Percentiles rank a stretch among this genome's conserved stretches.
Evolutionary conservation across 2,113 vertebrate species (phyloP).

Genomic region (Malurus elegans): DNA sequence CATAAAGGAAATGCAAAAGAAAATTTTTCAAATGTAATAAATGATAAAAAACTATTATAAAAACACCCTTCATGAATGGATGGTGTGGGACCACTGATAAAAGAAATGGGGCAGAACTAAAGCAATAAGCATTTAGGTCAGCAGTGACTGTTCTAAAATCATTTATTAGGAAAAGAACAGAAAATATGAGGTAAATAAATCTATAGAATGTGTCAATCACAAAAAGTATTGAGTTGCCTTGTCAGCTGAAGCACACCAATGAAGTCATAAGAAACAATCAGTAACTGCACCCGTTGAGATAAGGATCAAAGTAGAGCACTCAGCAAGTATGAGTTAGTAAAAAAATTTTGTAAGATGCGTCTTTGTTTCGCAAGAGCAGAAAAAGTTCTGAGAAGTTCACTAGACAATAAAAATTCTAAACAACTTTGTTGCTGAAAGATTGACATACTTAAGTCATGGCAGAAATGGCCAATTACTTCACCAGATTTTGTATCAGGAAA

Average conservation of each 20-base stretch:
- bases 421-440: neutral
- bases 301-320: neutral
- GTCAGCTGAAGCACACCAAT: neutral
- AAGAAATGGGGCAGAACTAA: neutral
- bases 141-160: neutral
- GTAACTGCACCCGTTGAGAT: neutral
- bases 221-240: neutral
- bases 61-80: neutral
- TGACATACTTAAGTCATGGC: neutral
- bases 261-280: neutral
- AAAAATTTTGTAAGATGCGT: neutral
- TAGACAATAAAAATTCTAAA: neutral
- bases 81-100: neutral
- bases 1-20: neutral
- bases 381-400: neutral
- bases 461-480: neutral
- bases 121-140: neutral
- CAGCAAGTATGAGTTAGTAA: neutral
- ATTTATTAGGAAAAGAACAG: neutral
- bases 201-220: neutral
- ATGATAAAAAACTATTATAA: rapidly evolving
- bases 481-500: neutral
- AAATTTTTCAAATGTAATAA: neutral
- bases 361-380: neutral
- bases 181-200: neutral